These are phyloP conservation scores for Nezara viridula DNA, from an alignment of 2,888 invertebrate genomes.

Conservation along the genomic window DNA sequence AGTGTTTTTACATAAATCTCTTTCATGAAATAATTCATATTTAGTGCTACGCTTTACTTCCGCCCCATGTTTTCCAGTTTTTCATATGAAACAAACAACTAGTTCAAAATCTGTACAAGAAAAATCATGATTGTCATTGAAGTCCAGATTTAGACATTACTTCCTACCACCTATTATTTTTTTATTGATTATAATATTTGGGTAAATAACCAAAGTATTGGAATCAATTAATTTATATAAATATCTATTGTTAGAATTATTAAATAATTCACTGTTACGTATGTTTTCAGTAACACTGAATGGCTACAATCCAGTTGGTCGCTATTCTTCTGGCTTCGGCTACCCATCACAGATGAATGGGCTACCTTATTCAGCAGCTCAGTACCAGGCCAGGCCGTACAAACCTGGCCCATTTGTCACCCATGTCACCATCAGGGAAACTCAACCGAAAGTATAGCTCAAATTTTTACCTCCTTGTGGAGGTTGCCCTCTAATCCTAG, in stretches of 20 bases:
- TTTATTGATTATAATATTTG: too few relatives aligned
- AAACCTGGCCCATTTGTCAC: constrained; percentile 74
- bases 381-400: constrained; percentile 62
- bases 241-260: background rate
- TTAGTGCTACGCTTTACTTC: too few relatives aligned
- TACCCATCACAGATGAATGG: constrained; percentile 60
- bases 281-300: constrained; percentile 50
- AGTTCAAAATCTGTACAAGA: too few relatives aligned
- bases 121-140: too few relatives aligned
- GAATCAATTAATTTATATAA: background rate
- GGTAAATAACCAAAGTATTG: background rate
- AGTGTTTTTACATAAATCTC: too few relatives aligned
- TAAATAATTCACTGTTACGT: background rate
- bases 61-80: too few relatives aligned
- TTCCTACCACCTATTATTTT: too few relatives aligned
- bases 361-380: constrained; percentile 61
- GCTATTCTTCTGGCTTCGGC: constrained; percentile 52
- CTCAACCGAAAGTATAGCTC: constrained; percentile 67
- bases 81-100: too few relatives aligned
- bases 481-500: background rate
- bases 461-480: background rate
- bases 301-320: constrained; percentile 55
- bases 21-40: too few relatives aligned
- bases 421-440: constrained; percentile 75
- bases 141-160: background rate